Evolutionary conservation across 2,888 invertebrate genomes (phyloP).

Genomic region (Asteroscopus sphinx): DNA sequence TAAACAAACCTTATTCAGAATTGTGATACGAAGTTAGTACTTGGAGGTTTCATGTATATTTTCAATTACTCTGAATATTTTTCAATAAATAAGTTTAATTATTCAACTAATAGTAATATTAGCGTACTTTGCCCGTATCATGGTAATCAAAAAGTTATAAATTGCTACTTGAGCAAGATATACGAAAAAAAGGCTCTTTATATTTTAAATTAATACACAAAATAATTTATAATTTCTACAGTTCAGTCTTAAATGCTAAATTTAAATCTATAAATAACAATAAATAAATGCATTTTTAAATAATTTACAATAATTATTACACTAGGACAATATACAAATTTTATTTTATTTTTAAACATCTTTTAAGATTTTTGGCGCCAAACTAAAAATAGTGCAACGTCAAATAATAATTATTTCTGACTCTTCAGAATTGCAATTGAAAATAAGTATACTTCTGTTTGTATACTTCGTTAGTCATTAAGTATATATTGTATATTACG

Average conservation of each 20-base stretch:
- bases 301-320: conserved; percentile 72
- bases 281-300: conserved; percentile 79
- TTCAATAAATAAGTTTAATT: conserved; percentile 6
- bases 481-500: too few species aligned
- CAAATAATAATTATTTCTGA: conserved; percentile 8
- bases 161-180: conserved; percentile 27
- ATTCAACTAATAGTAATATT: conserved; percentile 21
- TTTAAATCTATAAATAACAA: conserved; percentile 67
- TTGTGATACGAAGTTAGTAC: too few species aligned
- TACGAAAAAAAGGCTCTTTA: conserved; percentile 32
- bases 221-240: conserved; percentile 58
- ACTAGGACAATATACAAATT: conserved; percentile 62
- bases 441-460: too few species aligned
- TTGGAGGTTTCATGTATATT: too few species aligned
- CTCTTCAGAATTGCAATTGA: too few species aligned
- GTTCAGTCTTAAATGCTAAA: conserved; percentile 73
- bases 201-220: conserved; percentile 45
- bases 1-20: too few species aligned
- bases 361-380: conserved; percentile 20
- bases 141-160: conserved; percentile 39
- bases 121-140: conserved; percentile 37
- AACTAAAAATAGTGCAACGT: conserved; percentile 13
- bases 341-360: conserved; percentile 6
- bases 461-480: too few species aligned
- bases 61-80: too few species aligned